Base-by-base conservation (phyloP, 2,888 invertebrate genomes). In the Platycheirus rosarum region DNA sequence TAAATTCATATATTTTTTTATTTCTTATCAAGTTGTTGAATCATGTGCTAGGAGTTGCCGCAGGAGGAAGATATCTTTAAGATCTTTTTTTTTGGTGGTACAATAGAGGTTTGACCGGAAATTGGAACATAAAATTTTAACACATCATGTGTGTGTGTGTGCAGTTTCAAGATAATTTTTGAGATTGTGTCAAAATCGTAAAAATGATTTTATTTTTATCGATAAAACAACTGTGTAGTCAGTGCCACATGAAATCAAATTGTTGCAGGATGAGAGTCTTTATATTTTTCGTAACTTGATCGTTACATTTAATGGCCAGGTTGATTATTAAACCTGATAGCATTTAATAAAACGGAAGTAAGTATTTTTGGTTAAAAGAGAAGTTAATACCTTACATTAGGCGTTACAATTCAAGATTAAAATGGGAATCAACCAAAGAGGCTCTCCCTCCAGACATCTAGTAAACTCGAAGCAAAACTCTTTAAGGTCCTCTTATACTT, bases 111-210 rank as follows among this genome's bases (percentile, higher is more conserved):
- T 51, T 48, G 74, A 63, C 49, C 65, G 80, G 80, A 80, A 80
- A 80, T 80, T 80, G 75, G 75, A 80, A 80, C 46, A 80, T 80
- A 80, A 80, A 70, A 75, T 80, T 80, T 80, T 80, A n/a, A 80
- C 69, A 51, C 51, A 18, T 35, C 18, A 51, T 51, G 51, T 51
- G 32, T 16, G 29, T 51, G 32, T 51, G 16, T 51, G 26, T 46
- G 57, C 23, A 62, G 6, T 37, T 76, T 62, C 46, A 55, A 23
- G 53, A 42, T 11, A 46, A 37, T 32, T 42, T 44, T 32, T 32
- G 23, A 29, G 29, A 46, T 26, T 51, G 73, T 73, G 73, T 51
- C 68, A 55, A 55, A 18, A 51, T 18, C 29, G 18, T 60, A 44
- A 51, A 68, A 49, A 48, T 11, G 66, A 32, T 8, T 78, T 66